Conservation (phyloP, 2,113 vertebrate species). For the Lynx canadensis region DNA sequence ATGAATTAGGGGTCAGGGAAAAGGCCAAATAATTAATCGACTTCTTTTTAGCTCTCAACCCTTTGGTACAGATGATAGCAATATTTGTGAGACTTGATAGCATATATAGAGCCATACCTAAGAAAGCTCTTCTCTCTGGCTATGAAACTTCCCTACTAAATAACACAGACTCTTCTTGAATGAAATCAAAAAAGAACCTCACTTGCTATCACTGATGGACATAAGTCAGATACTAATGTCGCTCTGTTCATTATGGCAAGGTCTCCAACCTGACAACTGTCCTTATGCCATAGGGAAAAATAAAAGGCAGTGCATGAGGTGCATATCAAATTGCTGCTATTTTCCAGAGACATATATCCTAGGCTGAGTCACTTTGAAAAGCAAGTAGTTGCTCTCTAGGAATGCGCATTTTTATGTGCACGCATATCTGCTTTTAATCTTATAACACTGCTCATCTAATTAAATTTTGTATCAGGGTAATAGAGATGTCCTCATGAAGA, state of each 20-base stretch:
- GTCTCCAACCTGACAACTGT: background rate
- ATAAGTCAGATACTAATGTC: slow-evolving; percentile 49
- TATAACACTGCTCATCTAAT: background rate
- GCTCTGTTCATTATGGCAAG: slow-evolving; percentile 13
- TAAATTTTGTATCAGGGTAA: background rate
- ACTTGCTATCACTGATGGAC: slow-evolving; percentile 20
- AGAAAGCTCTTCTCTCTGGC: background rate
- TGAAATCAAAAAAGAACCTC: background rate
- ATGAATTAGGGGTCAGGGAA: background rate
- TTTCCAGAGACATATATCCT: background rate
- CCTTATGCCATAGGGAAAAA: background rate
- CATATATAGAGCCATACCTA: background rate
- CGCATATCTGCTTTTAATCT: background rate
- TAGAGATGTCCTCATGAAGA: background rate
- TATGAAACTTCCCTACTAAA: background rate
- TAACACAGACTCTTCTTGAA: background rate
- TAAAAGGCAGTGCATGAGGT: background rate
- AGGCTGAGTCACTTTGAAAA: slow-evolving; percentile 11
- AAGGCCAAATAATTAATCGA: background rate
- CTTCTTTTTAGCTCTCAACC: background rate
- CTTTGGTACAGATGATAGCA: background rate
- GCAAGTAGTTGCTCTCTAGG: background rate
- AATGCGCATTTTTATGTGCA: background rate
- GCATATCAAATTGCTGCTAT: background rate
- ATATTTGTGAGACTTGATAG: background rate